A percentile compares a stretch with the other conserved stretches of the same genome.
These are phyloP conservation scores for Mesorhabditis spiculigera DNA, from an alignment of 2,888 invertebrate species.

Conservation along the genomic window DNA sequence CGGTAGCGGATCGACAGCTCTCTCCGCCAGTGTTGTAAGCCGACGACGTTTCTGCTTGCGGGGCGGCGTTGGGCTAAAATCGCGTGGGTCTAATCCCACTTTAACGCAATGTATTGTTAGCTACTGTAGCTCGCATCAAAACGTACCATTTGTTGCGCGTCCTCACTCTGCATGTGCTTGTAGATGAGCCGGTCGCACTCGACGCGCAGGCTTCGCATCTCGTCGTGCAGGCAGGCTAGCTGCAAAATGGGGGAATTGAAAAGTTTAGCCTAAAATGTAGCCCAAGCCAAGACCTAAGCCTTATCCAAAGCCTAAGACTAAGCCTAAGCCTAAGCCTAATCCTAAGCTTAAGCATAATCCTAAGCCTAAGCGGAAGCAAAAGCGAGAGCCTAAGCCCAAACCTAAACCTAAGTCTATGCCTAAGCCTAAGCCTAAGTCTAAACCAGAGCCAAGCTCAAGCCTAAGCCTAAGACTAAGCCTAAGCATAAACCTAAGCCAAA, in stretches of 20 bases:
- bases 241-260: constrained; percentile 7
- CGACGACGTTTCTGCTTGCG: constrained; percentile 67
- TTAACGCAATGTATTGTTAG: too few relatives aligned
- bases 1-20: constrained; percentile 68
- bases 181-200: constrained; percentile 63
- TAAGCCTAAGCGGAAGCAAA: too few relatives aligned
- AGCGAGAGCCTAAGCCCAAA: too few relatives aligned
- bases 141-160: constrained; percentile 15
- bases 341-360: too few relatives aligned
- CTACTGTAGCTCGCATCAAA: background rate
- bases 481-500: too few relatives aligned
- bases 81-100: background rate
- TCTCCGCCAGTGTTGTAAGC: constrained; percentile 74
- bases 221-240: constrained; percentile 51
- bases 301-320: too few relatives aligned
- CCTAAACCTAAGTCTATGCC: too few relatives aligned
- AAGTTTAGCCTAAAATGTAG: background rate
- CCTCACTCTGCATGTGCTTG: constrained; percentile 56
- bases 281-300: too few relatives aligned
- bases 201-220: constrained; percentile 68
- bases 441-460: too few relatives aligned
- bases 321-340: too few relatives aligned
- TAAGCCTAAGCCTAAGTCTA: too few relatives aligned
- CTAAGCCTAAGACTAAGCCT: too few relatives aligned
- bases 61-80: background rate